Conservation (phyloP, 2,888 invertebrate species). For the Chymomyza fuscimana region DNA sequence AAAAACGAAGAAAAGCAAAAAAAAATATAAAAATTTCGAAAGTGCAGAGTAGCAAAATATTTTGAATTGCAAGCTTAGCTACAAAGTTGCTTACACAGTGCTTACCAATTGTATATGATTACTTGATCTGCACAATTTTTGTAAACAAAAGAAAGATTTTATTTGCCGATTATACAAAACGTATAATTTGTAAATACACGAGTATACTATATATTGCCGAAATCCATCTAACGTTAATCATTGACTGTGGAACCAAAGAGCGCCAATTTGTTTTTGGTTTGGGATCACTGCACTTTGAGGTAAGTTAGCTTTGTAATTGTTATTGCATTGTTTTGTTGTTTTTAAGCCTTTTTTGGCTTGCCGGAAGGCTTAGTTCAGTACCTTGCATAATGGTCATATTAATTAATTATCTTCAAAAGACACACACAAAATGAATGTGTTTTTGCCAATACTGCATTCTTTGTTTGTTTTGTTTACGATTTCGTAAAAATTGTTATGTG, state of each 20-base stretch:
- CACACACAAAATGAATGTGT: neutral
- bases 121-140: conserved; percentile 24
- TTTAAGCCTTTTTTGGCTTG: neutral
- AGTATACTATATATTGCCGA: neutral
- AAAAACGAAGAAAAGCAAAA: conserved; percentile 6
- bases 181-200: conserved; percentile 9
- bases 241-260: neutral
- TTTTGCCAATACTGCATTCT: neutral
- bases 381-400: neutral
- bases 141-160: conserved; percentile 27
- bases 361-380: neutral
- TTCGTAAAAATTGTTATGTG: neutral
- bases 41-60: conserved; percentile 34
- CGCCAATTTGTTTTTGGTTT: neutral
- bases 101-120: conserved; percentile 28
- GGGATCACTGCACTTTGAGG: conserved; percentile 3
- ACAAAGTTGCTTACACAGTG: neutral
- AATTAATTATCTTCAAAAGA: neutral
- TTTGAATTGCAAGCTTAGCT: conserved; percentile 16
- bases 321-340: neutral
- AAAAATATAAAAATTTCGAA: conserved; percentile 44
- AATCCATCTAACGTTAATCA: neutral
- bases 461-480: neutral
- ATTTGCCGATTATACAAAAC: conserved; percentile 12
- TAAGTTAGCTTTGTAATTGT: neutral